Base-by-base conservation (phyloP, 2,797 vertebrate genomes). In the Phalloptychus januarius region DNA sequence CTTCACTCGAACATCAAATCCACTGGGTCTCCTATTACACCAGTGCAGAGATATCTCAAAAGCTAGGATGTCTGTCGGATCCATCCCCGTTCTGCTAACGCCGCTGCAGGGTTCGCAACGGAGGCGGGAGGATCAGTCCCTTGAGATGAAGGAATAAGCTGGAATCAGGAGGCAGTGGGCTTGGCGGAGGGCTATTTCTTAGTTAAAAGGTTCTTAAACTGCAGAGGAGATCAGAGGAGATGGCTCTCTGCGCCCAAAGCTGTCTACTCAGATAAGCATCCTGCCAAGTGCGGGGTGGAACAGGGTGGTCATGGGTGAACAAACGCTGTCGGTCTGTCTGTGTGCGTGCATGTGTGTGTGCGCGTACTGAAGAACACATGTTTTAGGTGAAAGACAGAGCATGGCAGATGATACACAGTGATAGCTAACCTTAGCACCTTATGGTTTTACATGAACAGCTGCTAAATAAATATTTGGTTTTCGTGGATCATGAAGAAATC, bases 191-290 rank as follows among this genome's bases (percentile, higher is more conserved):
- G 87, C 90, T 89, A 88, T 92, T 94, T 93, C 91, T 92, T 89
- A 94, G 94, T 94, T 95, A 94, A 95, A 95, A 93, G 94, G 93
- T 87, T 94, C 92, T 93, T 94, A 93, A 94, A 94, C 92, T 92
- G 92, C 91, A 93, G 90, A 87, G 86, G 84, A 93, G 92, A 94
- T 94, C 93, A 94, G 88, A 92, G 88, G 89, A 92, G 94, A 92
- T 91, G 90, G 90, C 90, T 92, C 90, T 85, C 84, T 44, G 87
- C 69, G 77, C 87, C 86, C 90, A 88, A 89, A 93, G 91, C 93
- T 92, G 92, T 93, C 92, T 90, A 91, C 79, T 86, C 87, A 91
- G 92, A 94, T 94, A 94, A 95, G 92, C 89, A 92, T 94, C 91
- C 94, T 88, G 90, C 90, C 90, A 91, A 93, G 89, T 83, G 86